phyloP scores from a whole-genome alignment of 2,113 vertebrate species.

The Onychorhynchus coronatus region DNA sequence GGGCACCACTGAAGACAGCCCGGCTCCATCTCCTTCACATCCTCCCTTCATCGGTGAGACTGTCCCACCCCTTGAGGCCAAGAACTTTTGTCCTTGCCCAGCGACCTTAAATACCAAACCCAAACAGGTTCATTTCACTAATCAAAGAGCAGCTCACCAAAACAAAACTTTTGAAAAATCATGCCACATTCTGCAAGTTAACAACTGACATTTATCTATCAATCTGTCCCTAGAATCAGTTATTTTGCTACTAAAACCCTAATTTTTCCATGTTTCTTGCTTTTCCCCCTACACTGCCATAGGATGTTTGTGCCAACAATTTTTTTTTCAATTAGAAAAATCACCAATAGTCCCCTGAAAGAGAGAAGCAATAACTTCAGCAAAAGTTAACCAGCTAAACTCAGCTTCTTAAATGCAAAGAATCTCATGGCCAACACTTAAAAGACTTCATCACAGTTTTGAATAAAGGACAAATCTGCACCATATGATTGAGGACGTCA shows the following conservation, averaged over 20 bases:
- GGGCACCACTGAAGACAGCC: background rate
- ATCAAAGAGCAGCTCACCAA: background rate
- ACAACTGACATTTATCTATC: background rate
- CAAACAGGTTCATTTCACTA: background rate
- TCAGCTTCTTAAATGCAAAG: background rate
- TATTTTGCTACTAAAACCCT: background rate
- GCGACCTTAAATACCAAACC: background rate
- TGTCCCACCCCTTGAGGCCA: background rate
- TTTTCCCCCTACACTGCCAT: background rate
- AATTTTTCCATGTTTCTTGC: background rate
- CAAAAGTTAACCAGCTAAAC: background rate
- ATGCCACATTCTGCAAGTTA: background rate
- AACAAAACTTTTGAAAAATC: background rate
- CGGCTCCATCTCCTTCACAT: background rate
- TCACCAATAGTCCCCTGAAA: background rate
- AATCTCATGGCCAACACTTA: background rate
- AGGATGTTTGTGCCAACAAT: background rate
- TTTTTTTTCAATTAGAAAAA: background rate
- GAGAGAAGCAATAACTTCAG: background rate
- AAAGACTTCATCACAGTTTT: background rate
- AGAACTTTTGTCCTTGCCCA: background rate
- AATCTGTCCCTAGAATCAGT: background rate
- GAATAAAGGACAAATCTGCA: background rate
- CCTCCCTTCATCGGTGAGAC: fast-evolving
- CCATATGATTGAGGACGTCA: background rate